Conservation (phyloP, 2,797 vertebrate genomes). For the Sciaenops ocellatus region DNA sequence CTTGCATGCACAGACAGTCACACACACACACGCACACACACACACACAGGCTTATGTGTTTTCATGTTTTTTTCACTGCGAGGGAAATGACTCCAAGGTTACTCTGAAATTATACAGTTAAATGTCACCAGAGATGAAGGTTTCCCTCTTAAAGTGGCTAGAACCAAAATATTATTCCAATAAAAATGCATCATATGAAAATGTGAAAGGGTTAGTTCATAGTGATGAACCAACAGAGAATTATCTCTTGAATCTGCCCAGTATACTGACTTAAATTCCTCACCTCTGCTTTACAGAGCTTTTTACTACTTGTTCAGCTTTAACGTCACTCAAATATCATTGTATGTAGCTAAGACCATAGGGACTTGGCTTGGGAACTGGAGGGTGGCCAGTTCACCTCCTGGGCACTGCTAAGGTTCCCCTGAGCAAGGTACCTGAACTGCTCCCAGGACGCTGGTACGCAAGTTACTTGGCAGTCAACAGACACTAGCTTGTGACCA, state of each 20-base stretch:
- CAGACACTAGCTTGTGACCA: no score
- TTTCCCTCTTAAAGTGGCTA: not conserved
- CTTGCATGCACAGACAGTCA: not conserved
- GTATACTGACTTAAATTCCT: no score
- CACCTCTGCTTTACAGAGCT: not conserved
- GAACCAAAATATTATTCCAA: not conserved
- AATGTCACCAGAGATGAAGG: not conserved
- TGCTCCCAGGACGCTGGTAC: no score
- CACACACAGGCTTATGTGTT: not conserved
- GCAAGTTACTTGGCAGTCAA: no score
- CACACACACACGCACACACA: not conserved
- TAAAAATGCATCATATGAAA: not conserved
- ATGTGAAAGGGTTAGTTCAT: not conserved
- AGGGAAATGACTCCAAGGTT: conserved; percentile 14
- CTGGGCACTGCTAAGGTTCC: no score
- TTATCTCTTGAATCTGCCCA: not conserved
- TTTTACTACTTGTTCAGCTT: not conserved
- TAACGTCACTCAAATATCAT: not conserved
- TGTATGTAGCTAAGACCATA: not conserved
- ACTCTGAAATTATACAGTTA: conserved; percentile 10
- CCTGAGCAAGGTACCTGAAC: no score
- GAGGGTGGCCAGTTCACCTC: no score
- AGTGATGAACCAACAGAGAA: not conserved
- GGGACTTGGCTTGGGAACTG: no score
- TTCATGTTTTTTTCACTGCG: not conserved